Evolutionary conservation across 2,888 invertebrate species (phyloP).

Genomic region (Brachycybe producta): DNA sequence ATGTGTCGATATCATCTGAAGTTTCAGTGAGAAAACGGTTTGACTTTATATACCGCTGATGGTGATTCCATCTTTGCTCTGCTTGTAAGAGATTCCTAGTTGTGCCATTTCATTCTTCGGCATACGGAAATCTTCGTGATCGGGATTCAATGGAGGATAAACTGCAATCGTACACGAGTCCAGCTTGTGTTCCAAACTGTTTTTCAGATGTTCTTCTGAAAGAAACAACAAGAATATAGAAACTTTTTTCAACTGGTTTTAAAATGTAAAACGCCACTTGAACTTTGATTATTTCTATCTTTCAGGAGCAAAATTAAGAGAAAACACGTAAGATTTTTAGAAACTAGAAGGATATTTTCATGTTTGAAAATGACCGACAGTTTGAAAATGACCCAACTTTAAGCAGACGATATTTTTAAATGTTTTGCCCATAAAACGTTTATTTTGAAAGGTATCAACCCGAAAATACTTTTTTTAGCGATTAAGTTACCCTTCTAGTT

Average conservation of each 20-base stretch:
- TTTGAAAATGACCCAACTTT: not conserved
- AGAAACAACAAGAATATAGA: not conserved
- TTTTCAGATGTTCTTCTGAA: conserved; percentile 29
- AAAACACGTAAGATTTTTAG: not conserved
- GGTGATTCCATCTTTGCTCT: conserved; percentile 78
- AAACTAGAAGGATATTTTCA: no score
- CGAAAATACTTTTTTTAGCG: no score
- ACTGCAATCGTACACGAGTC: conserved; percentile 90
- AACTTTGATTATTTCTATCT: no score
- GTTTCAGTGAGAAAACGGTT: not conserved
- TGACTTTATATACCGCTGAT: conserved; percentile 38
- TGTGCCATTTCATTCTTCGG: conserved; percentile 60
- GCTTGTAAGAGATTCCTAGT: conserved; percentile 65
- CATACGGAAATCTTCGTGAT: conserved; percentile 77
- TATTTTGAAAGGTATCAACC: no score
- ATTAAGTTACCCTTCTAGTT: no score
- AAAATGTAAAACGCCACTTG: no score
- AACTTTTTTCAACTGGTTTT: no score
- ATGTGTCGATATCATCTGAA: not conserved
- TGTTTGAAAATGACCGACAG: no score
- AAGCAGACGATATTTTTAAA: no score
- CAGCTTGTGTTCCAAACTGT: conserved; percentile 49
- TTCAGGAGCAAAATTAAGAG: no score
- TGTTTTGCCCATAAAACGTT: no score
- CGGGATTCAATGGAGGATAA: conserved; percentile 87